Conservation (phyloP, 2,888 invertebrate species). For the Iphiclides podalirius region DNA sequence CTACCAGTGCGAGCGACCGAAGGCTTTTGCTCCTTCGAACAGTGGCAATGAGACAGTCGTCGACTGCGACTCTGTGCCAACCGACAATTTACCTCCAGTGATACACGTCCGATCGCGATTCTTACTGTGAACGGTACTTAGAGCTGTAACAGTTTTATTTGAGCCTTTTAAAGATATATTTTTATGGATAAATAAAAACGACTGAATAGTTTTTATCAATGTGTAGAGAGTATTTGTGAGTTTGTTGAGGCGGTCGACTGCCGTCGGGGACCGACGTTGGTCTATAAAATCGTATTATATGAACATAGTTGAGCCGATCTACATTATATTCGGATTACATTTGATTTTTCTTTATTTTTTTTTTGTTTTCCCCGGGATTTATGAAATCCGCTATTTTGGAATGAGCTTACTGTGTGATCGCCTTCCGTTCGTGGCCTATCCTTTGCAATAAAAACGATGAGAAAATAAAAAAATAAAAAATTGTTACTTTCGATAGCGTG, state of each 20-base stretch:
- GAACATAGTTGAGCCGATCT: slow-evolving; percentile 70
- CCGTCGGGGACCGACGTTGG: slow-evolving; percentile 64
- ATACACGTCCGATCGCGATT: slow-evolving; percentile 46
- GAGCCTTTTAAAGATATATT: slow-evolving; percentile 79
- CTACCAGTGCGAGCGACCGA: slow-evolving; percentile 8
- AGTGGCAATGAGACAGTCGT: slow-evolving; percentile 17
- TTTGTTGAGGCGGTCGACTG: slow-evolving; percentile 66
- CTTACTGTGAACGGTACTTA: slow-evolving; percentile 51
- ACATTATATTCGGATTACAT: slow-evolving; percentile 50
- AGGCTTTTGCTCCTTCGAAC: not conserved
- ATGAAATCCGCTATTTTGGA: slow-evolving; percentile 65
- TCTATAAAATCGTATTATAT: slow-evolving; percentile 75
- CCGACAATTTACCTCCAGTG: slow-evolving; percentile 56
- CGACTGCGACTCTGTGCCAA: slow-evolving; percentile 40
- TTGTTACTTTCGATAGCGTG: slow-evolving; percentile 67
- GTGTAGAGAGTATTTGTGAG: slow-evolving; percentile 71
- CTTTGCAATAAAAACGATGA: slow-evolving; percentile 57
- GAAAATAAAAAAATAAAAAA: slow-evolving; percentile 19
- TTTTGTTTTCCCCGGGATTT: slow-evolving; percentile 56
- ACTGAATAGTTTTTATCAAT: slow-evolving; percentile 79
- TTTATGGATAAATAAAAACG: slow-evolving; percentile 79
- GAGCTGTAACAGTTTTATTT: slow-evolving; percentile 69
- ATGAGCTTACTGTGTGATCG: slow-evolving; percentile 70
- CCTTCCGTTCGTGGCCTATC: slow-evolving; percentile 72
- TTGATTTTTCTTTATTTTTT: slow-evolving; percentile 34